Base-by-base conservation (phyloP, 2,113 vertebrate species). In the Caranx ignobilis region DNA sequence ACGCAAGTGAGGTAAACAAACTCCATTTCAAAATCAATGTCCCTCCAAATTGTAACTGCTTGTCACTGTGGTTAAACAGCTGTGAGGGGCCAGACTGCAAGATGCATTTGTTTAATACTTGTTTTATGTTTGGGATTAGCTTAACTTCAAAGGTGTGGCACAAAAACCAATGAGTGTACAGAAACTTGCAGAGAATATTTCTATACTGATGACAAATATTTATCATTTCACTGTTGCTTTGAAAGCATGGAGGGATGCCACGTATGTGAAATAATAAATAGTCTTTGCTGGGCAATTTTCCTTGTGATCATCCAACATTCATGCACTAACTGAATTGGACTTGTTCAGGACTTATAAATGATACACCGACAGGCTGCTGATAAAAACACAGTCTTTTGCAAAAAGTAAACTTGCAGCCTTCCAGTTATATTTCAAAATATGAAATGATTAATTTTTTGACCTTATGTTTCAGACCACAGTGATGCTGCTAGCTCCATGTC, bases 11-110 rank as follows among this genome's bases (percentile, higher is more conserved):
- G 82, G 60, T 75, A 81, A 87, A 84, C 67, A 77, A 82, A 85
- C 64, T 70, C 77, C 71, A 88, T 87, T 90, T 89, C 47, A 85
- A 86, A 90, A 93, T 88, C 85, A 75, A 87, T 88, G 84, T 84
- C 56, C 67, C 69, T 63, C 63, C 37, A 79, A 84, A 74, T 75
- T 45, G 10, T 68, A 85, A 76, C 77, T 83, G 85, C 85, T 85
- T 86, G 80, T 89, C 77, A 78, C 55, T 60, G 63, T 52, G 61
- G 54, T 82, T 85, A 70, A 89, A 78, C 60, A 72, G 82, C 73
- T 79, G 80, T 68, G 69, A 67, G 75, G 78, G 1, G 71, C 83
- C 69, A 79, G 64, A 81, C 65, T 34, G n/a, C 34, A 67, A 70
- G 52, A 45, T 48, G 10, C 4, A 4, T 71, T 71, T 79, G 59